These are phyloP conservation scores for Liopterus haemorrhoidalis DNA, from an alignment of 2,888 invertebrate genomes.

Conservation along the genomic window DNA sequence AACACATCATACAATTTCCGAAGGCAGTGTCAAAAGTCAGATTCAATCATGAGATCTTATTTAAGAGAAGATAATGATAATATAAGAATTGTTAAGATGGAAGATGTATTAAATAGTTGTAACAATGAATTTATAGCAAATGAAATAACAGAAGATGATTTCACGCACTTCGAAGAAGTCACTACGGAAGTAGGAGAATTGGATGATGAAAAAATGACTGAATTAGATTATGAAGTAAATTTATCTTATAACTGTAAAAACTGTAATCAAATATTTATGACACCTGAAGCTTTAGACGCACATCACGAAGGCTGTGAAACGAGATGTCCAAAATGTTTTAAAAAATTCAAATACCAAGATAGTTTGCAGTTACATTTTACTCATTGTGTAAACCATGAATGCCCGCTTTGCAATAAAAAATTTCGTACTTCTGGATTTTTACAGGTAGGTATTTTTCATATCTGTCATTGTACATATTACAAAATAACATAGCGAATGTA, in stretches of 20 bases:
- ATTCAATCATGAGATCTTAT: slow-evolving; percentile 45
- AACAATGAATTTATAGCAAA: slow-evolving; percentile 4
- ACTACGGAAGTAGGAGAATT: slow-evolving; percentile 1
- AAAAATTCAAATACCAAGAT: slow-evolving; percentile 15
- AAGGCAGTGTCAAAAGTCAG: slow-evolving; percentile 47
- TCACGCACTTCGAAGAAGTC: slow-evolving; percentile 2
- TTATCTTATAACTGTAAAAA: slow-evolving; percentile 8
- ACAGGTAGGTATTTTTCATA: slow-evolving; percentile 4
- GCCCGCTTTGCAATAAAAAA: slow-evolving; percentile 14
- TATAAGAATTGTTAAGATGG: slow-evolving; percentile 19
- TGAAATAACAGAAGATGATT: slow-evolving; percentile 22
- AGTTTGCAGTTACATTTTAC: slow-evolving; percentile 10
- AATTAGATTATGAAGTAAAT: background rate
- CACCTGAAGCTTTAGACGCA: slow-evolving; percentile 7
- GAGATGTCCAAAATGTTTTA: slow-evolving; percentile 11
- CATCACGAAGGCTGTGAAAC: background rate
- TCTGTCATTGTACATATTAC: background rate
- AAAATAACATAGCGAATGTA: no score
- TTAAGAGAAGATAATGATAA: slow-evolving; percentile 5
- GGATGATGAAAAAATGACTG: background rate
- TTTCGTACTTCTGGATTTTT: slow-evolving; percentile 15
- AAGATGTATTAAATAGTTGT: slow-evolving; percentile 12
- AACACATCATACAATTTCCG: slow-evolving; percentile 47
- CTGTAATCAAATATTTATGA: slow-evolving; percentile 11
- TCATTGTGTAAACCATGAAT: slow-evolving; percentile 15